Evolutionary conservation across 2,113 vertebrate genomes (phyloP), one percentile per base, ranked within the genome.

Genomic region (Ciconia boyciana): DNA sequence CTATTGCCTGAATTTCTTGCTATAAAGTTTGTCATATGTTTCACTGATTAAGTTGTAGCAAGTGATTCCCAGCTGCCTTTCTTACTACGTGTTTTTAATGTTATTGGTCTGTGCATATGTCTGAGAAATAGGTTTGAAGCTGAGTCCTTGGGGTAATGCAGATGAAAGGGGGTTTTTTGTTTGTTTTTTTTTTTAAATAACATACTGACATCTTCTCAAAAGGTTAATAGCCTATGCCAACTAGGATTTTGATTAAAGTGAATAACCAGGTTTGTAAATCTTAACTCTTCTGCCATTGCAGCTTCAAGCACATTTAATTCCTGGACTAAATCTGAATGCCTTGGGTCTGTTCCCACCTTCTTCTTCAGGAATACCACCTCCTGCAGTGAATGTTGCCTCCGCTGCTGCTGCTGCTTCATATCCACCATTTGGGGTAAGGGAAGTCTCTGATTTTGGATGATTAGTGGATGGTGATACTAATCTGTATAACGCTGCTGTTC

Each of bases 291-390:
- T 97, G 52, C 79, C 48, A 58, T 96, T 98, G n/a, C 98, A 99
- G 99, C 99, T 99, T 97, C 99, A 99, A 98, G 99, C 99, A 95
- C 99, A 99, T 98, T 98, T 99, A 98, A 99, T 99, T 97, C 99
- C 99, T 93, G 99, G 99, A 92, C 98, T 99, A 96, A 99, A 99
- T 98, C 98, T 99, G 94, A 99, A 99, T 83, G 99, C 99, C 76
- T 98, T 99, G 98, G 99, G 99, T 93, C 97, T 99, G 78, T 99
- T 99, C 96, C 99, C 99, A 64, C 98, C 99, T 69, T 98, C 98
- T 62, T 98, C 98, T 70, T 98, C 99, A 91, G 98, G 99, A 90
- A 99, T 99, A 98, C 98, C 99, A 34, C 98, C 99, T 83, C 98
- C 99, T 21, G 98, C 99, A 98, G 98, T 99, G 96, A 98, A 97